phyloP scores from a whole-genome alignment of 1,140 invertebrate species.

The Aphaenogaster ashmeadi region DNA sequence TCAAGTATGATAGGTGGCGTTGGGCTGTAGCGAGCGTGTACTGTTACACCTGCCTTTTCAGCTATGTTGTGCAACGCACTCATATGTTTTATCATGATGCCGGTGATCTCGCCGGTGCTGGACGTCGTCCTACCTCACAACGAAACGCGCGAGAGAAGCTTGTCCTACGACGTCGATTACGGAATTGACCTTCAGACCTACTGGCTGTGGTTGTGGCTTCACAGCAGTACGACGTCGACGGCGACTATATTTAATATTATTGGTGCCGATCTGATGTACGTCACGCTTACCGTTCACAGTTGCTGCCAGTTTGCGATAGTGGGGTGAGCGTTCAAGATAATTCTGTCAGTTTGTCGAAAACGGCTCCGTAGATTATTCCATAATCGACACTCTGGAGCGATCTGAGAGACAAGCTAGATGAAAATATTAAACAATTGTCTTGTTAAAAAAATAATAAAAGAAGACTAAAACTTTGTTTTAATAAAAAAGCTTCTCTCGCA shows the following conservation, averaged over 20 bases:
- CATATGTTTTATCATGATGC: background rate
- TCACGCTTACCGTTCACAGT: background rate
- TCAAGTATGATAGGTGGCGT: background rate
- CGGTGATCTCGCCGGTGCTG: background rate
- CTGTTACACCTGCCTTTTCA: background rate
- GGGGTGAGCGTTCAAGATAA: background rate
- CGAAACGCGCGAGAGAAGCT: background rate
- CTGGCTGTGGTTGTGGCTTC: constrained; percentile 17
- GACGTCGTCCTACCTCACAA: background rate
- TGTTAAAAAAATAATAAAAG: no score
- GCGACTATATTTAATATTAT: background rate
- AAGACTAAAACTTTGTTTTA: no score
- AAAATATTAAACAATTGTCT: background rate
- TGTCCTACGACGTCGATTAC: background rate
- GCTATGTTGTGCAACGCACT: constrained; percentile 13
- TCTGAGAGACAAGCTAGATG: background rate
- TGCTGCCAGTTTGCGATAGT: constrained; percentile 6
- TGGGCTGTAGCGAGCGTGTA: background rate
- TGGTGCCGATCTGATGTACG: constrained; percentile 6
- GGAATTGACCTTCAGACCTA: background rate
- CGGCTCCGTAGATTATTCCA: background rate
- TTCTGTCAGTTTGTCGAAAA: background rate
- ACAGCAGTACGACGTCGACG: background rate
- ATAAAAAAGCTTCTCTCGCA: no score
- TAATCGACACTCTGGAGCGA: background rate